phyloP scores from a whole-genome alignment of 2,797 vertebrate genomes.

The Anolis apletophallus region DNA sequence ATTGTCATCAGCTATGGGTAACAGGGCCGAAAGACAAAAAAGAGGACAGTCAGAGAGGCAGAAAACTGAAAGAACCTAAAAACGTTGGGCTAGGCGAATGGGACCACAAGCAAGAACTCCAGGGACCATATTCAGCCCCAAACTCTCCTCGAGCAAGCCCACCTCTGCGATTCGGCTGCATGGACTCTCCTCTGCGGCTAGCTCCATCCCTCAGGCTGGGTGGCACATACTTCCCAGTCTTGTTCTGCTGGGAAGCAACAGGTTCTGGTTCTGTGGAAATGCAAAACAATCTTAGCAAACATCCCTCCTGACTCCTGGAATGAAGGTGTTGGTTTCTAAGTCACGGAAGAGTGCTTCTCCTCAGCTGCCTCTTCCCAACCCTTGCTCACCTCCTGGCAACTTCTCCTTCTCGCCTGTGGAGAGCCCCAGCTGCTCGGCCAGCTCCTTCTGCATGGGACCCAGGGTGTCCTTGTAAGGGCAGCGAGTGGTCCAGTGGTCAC shows the following conservation, averaged over 20 bases:
- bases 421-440: slow-evolving; percentile 94
- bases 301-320: not conserved
- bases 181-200: slow-evolving; percentile 92
- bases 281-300: not conserved
- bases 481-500: slow-evolving; percentile 97
- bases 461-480: slow-evolving; percentile 98
- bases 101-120: too few species aligned
- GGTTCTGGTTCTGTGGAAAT: slow-evolving; percentile 86
- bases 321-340: fast-evolving
- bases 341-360: fast-evolving
- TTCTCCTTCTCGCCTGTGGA: slow-evolving; percentile 93
- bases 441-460: slow-evolving; percentile 98
- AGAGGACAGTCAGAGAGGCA: not conserved
- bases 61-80: not conserved
- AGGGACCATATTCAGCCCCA: not conserved
- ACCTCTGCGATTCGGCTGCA: slow-evolving; percentile 97
- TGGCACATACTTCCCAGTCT: slow-evolving; percentile 95
- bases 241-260: slow-evolving; percentile 87
- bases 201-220: slow-evolving; percentile 92
- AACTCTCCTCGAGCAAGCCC: not conserved
- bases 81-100: not conserved
- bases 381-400: slow-evolving; percentile 79
- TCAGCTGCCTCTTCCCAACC: not conserved
- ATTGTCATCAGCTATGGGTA: slow-evolving; percentile 89
- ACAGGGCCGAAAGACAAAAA: not conserved